These are phyloP conservation scores for Girardinichthys multiradiatus DNA, from an alignment of 2,113 vertebrate species.

Conservation along the genomic window DNA sequence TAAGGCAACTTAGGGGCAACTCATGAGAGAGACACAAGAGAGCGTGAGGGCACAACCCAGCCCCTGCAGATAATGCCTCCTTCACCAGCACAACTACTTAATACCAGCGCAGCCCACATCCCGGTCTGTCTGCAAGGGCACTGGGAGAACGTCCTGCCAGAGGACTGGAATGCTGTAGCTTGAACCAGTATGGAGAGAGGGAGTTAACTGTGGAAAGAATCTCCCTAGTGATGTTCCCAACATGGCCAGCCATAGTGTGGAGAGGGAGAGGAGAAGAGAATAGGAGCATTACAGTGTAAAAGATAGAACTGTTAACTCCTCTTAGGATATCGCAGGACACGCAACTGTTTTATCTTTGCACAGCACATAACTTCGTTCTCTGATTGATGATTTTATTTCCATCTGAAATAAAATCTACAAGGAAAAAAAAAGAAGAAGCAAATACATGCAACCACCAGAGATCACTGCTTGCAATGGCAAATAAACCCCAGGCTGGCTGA, in stretches of 20 bases:
- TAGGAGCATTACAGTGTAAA: conserved; percentile 7
- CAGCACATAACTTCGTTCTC: background rate
- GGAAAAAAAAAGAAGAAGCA: background rate
- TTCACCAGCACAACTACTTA: background rate
- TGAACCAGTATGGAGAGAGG: conserved; percentile 63
- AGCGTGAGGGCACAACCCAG: background rate
- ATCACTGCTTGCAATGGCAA: background rate
- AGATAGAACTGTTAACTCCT: background rate
- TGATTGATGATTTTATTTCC: background rate
- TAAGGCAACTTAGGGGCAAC: conserved; percentile 30
- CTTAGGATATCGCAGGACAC: background rate
- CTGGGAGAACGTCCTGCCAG: conserved; percentile 53
- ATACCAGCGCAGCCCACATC: conserved; percentile 45
- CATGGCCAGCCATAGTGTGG: conserved; percentile 47
- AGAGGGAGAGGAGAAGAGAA: conserved; percentile 24
- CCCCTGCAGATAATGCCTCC: background rate
- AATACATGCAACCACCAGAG: background rate
- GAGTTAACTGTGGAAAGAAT: conserved; percentile 80
- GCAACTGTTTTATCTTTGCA: background rate
- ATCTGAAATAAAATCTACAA: conserved; percentile 21
- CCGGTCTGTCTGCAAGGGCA: conserved; percentile 48
- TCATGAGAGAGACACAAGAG: too few species aligned
- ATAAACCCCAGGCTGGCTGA: conserved; percentile 24
- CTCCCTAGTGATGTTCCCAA: conserved; percentile 68
- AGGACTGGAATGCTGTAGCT: conserved; percentile 67